Evolutionary conservation across 1,140 invertebrate genomes (phyloP).

Genomic region (Ostrea denselamellosa): DNA sequence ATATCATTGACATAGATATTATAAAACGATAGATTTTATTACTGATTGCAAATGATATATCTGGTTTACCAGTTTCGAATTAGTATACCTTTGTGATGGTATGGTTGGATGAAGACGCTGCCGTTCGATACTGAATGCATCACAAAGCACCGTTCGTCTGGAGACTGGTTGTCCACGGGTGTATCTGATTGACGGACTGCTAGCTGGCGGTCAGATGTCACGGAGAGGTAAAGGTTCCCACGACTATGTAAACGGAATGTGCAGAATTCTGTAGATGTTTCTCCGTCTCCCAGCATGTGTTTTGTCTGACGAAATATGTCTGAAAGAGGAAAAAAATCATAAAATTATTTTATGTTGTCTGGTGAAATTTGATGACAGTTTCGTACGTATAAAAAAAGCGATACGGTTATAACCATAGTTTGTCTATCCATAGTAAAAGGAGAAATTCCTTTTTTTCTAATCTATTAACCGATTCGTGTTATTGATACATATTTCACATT

Average conservation of each 20-base stretch:
- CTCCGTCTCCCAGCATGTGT: not conserved
- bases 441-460: too few species aligned
- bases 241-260: conserved; percentile 37
- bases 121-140: conserved; percentile 44
- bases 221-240: not conserved
- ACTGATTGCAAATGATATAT: not conserved
- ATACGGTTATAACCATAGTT: not conserved
- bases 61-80: not conserved
- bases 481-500: too few species aligned
- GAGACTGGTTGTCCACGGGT: conserved; percentile 14
- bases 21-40: not conserved
- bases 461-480: too few species aligned
- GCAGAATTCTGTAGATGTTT: not conserved
- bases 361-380: too few species aligned
- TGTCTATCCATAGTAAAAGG: not conserved
- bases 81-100: conserved; percentile 44
- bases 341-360: too few species aligned
- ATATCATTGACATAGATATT: not conserved
- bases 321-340: not conserved
- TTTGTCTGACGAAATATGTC: conserved; percentile 36
- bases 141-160: conserved; percentile 46
- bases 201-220: not conserved
- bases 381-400: too few species aligned
- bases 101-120: conserved; percentile 47
- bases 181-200: conserved; percentile 13